Evolutionary conservation across 2,797 vertebrate genomes (phyloP), one percentile per base, ranked within the genome.

Genomic region (Gymnodraco acuticeps): DNA sequence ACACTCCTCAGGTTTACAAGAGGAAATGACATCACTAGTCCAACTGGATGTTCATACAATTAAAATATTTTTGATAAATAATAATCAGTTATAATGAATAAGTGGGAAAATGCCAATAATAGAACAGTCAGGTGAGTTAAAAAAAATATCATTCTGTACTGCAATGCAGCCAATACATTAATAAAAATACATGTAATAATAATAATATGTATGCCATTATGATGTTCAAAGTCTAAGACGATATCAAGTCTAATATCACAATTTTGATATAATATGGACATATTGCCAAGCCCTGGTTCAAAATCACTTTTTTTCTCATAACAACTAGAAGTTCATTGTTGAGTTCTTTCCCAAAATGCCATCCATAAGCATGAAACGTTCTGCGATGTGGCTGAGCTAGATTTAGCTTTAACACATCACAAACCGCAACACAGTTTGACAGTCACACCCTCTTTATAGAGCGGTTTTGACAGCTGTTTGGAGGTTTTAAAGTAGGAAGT

Each of bases 11-110:
- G 7, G 53, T 75, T 72, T 54, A 70, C 52, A 56, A 68, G 55
- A 77, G 75, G 78, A 77, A 63, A 64, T 77, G 16, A 77, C 64
- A 73, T 58, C 56, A 2, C 27, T 41, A 48, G 69, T 20, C 9
- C 23, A 62, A n/a, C 5, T 38, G 33, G 33, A 27, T 27, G 4
- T 27, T 27, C 27, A 8, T 38, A 38, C 33, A 38, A 38, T 38
- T 7, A 38, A 9, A 38, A 9, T 38, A 7, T 38, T 38, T 38
- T 38, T 38, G 33, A 38, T 38, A 38, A 38, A 38, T 38, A 9
- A 38, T 38, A 7, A 9, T 38, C 33, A 9, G 33, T 9, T 38
- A 38, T 38, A 38, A 38, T 38, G 33, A 38, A 6, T 38, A 38
- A 8, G 7, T 38, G 33, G 33, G 33, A 2, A 38, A 38, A 38